phyloP scores from a whole-genome alignment of 1,140 invertebrate genomes.

The Neuroterus valhalla region DNA sequence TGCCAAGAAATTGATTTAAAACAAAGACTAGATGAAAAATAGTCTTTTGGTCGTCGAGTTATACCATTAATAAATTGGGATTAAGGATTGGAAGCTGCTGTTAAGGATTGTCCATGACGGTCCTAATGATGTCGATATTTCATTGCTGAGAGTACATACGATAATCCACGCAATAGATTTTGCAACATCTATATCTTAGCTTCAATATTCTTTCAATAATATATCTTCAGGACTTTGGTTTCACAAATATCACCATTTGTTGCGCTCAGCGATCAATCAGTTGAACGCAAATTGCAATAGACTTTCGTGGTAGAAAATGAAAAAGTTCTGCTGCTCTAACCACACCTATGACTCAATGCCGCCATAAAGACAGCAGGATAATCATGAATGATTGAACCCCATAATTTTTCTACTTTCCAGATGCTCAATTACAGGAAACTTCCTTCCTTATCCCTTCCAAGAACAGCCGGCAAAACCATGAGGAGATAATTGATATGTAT shows the following conservation, averaged over 20 bases:
- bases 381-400: slow-evolving; percentile 42
- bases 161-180: not conserved
- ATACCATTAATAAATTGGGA: too few species aligned
- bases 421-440: not conserved
- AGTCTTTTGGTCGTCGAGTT: too few species aligned
- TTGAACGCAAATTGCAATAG: slow-evolving; percentile 4
- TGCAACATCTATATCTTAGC: not conserved
- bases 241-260: slow-evolving; percentile 3
- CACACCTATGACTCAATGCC: slow-evolving; percentile 39
- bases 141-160: not conserved
- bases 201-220: slow-evolving; percentile 2
- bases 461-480: not conserved
- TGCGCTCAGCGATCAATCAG: not conserved
- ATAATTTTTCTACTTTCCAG: slow-evolving; percentile 19
- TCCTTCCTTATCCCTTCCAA: not conserved
- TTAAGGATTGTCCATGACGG: not conserved
- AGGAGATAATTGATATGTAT: too few species aligned
- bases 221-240: slow-evolving; percentile 12
- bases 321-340: not conserved
- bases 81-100: too few species aligned
- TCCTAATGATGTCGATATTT: not conserved
- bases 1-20: too few species aligned
- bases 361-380: slow-evolving; percentile 40
- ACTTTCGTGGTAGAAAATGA: not conserved
- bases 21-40: too few species aligned